A percentile compares a stretch with the other conserved stretches of the same genome.
Conservation (phyloP, 2,113 vertebrate genomes). For the Glareola pratincola region DNA sequence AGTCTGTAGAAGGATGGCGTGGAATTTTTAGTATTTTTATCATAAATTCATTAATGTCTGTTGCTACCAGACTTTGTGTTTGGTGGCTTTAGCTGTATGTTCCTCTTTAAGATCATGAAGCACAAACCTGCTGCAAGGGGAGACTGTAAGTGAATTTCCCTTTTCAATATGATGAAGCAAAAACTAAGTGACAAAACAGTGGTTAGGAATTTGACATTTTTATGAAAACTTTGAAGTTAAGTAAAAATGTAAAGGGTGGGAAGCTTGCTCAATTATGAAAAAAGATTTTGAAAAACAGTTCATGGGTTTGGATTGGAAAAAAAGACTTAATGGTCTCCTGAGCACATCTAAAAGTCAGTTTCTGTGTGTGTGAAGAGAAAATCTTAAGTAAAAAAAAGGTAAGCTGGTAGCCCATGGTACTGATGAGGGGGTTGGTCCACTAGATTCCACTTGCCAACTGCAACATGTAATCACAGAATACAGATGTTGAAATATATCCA, state of each 20-base stretch:
- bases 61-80: neutral
- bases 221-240: neutral
- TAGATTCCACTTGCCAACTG: neutral
- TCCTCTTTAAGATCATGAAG: neutral
- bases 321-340: neutral
- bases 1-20: neutral
- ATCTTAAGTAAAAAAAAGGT: neutral
- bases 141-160: neutral
- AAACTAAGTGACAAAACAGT: neutral
- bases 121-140: neutral
- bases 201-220: neutral
- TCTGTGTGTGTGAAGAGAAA: neutral
- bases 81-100: neutral
- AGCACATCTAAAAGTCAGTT: neutral
- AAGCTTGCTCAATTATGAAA: neutral
- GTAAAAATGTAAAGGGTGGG: neutral
- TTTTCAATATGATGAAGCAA: neutral
- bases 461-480: neutral
- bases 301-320: neutral
- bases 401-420: neutral
- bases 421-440: neutral
- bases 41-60: neutral
- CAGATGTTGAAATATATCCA: neutral
- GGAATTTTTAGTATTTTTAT: neutral
- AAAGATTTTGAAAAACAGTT: neutral